Base-by-base conservation (phyloP, 2,888 invertebrate species). In the Clusia tigrina region DNA sequence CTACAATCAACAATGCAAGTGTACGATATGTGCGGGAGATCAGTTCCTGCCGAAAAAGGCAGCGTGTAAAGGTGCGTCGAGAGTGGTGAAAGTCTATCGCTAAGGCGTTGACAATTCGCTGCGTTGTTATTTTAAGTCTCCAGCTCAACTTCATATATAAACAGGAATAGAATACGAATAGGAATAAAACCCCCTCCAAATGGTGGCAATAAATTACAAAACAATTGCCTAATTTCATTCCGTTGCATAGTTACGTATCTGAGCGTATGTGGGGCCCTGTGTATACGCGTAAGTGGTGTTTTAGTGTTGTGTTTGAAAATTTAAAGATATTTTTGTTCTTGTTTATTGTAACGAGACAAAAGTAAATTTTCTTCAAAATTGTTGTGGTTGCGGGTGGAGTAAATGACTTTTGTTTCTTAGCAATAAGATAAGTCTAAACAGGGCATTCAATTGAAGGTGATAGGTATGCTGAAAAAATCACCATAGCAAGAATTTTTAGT, bases 161-260 rank as follows among this genome's bases (percentile, higher is more conserved):
- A 20, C 22, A 15, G 48, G 20, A 48, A 48, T n/a, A 12, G 48
- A 48, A 42, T 42, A 42, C 15, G n/a, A 42, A 42, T 6, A 42
- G n/a, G 74, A n/a, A n/a, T n/a, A 76, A 72, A 74, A 74, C 73
- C 74, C 77, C 77, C 76, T 74, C 69, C 74, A n/a, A n/a, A n/a
- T n/a, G 76, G 68, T 64, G 67, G 67, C 67, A 68, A 77, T 74
- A 74, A 74, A 77, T 74, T 71, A 74, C 74, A 69, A 64, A 70
- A 77, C 74, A 74, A 74, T 74, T 74, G 76, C 74, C 69, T 48
- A 48, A 48, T 63, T 46, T 23, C 57, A 51, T 52, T 25, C 17
- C 15, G n/a, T n/a, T n/a, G 46, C 6, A 37, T 0, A 10, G 17
- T 22, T 53, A 20, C 22, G 18, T 48, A 37, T 58, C n/a, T 17